phyloP scores from a whole-genome alignment of 2,113 vertebrate genomes.

The Bungarus multicinctus region DNA sequence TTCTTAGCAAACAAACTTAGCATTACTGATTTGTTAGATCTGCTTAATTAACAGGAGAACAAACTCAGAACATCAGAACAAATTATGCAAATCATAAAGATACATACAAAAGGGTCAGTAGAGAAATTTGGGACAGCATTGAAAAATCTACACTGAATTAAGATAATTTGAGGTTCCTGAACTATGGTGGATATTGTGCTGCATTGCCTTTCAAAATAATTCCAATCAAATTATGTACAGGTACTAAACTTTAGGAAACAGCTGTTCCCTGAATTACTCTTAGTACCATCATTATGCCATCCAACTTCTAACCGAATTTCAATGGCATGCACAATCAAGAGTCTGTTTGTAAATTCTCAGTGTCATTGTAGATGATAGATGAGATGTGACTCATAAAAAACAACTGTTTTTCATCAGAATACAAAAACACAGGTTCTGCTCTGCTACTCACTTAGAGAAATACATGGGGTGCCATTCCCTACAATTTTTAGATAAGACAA shows the following conservation, averaged over 20 bases:
- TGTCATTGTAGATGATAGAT: constrained; percentile 2
- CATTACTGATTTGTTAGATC: not conserved
- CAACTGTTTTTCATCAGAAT: not conserved
- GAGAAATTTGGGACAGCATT: not conserved
- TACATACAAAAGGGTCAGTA: constrained; percentile 8
- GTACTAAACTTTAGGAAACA: constrained; percentile 31
- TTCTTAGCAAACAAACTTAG: not conserved
- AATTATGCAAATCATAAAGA: not conserved
- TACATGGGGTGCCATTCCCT: not conserved
- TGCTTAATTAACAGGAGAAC: not conserved
- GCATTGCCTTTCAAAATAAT: not conserved
- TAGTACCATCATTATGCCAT: constrained; percentile 6
- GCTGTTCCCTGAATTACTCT: constrained; percentile 10
- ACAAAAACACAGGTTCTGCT: not conserved
- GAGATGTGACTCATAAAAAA: not conserved
- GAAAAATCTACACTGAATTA: constrained; percentile 30
- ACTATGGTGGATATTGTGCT: constrained; percentile 28
- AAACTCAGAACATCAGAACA: not conserved
- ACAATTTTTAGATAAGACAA: not conserved
- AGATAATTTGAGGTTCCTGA: not conserved
- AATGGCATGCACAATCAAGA: not conserved
- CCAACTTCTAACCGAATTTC: constrained; percentile 18
- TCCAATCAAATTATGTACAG: constrained; percentile 21
- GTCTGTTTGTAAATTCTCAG: constrained; percentile 14
- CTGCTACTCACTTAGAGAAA: not conserved